Evolutionary conservation across 2,797 vertebrate species (phyloP).

Genomic region (Gobio occitaniae): DNA sequence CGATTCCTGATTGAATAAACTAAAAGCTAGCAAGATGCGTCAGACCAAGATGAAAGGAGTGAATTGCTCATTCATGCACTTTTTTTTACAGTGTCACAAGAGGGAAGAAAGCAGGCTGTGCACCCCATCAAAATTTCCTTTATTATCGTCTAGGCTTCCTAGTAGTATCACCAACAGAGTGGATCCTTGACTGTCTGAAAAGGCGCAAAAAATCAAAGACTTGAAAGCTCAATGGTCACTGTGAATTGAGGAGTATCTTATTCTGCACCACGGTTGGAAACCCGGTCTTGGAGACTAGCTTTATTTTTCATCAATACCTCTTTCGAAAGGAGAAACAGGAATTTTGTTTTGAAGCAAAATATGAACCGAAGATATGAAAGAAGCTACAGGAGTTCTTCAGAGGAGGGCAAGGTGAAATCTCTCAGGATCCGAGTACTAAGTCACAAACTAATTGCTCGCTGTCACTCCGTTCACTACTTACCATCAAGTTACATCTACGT

Average conservation of each 20-base stretch:
- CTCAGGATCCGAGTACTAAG: conserved; percentile 28
- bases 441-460: conserved; percentile 54
- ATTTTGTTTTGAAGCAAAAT: conserved; percentile 23
- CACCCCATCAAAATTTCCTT: conserved; percentile 42
- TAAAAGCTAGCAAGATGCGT: conserved; percentile 68
- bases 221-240: conserved; percentile 44
- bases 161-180: conserved; percentile 48
- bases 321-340: conserved; percentile 22
- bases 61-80: conserved; percentile 61
- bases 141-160: conserved; percentile 43
- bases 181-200: conserved; percentile 45
- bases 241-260: conserved; percentile 46
- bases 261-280: conserved; percentile 37
- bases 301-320: conserved; percentile 41
- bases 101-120: conserved; percentile 43
- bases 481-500: conserved; percentile 61
- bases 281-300: conserved; percentile 29
- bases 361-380: conserved; percentile 30
- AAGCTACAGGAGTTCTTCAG: conserved; percentile 15
- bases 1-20: conserved; percentile 61
- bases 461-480: conserved; percentile 56
- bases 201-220: conserved; percentile 30
- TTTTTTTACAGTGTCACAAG: conserved; percentile 29
- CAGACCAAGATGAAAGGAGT: conserved; percentile 66
- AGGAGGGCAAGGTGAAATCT: conserved; percentile 39